Evolutionary conservation across 2,888 invertebrate species (phyloP).

Genomic region (Lepidochrysops patricia): DNA sequence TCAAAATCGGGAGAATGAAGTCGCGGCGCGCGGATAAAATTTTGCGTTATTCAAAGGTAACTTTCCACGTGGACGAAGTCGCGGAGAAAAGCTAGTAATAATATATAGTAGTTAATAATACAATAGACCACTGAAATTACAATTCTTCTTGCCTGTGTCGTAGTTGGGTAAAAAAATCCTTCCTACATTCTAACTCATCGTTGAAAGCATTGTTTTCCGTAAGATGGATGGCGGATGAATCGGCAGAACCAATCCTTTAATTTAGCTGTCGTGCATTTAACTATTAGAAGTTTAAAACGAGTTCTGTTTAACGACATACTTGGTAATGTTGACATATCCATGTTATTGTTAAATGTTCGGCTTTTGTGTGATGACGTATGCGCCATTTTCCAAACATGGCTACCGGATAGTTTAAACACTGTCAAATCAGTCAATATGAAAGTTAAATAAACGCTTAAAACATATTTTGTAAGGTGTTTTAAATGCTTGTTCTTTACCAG

Average conservation of each 20-base stretch:
- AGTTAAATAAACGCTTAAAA: conserved; percentile 2
- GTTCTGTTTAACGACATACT: background rate
- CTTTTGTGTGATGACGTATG: background rate
- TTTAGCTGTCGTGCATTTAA: background rate
- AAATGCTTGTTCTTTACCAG: too few relatives aligned
- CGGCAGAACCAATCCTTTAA: background rate
- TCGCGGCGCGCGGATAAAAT: too few relatives aligned
- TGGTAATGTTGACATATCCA: background rate
- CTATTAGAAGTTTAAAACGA: background rate
- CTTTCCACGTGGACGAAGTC: too few relatives aligned
- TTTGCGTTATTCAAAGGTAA: too few relatives aligned
- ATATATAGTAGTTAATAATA: too few relatives aligned
- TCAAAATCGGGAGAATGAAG: too few relatives aligned
- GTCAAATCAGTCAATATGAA: background rate
- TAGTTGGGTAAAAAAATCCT: too few relatives aligned
- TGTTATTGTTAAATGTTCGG: background rate
- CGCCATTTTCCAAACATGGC: background rate
- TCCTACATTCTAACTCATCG: too few relatives aligned
- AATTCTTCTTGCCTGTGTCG: too few relatives aligned
- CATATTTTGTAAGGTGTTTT: background rate
- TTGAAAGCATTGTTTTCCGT: too few relatives aligned
- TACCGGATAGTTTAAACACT: background rate
- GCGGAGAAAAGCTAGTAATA: too few relatives aligned
- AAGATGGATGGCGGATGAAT: background rate
- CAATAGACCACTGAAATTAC: too few relatives aligned